These are phyloP conservation scores for Ellobius talpinus DNA, from an alignment of 2,113 vertebrate genomes.

Conservation along the genomic window DNA sequence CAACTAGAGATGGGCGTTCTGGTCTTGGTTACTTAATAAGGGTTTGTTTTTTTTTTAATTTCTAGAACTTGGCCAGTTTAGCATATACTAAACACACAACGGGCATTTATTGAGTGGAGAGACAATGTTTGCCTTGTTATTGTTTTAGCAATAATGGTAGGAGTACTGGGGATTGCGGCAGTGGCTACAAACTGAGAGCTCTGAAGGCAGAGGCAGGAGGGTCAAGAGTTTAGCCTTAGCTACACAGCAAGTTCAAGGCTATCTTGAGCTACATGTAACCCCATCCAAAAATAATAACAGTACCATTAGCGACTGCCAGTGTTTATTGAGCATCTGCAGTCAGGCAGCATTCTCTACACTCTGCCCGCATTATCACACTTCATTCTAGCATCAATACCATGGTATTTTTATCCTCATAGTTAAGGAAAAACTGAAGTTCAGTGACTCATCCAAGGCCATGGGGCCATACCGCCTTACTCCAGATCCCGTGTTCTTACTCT, in stretches of 20 bases:
- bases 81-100: not conserved
- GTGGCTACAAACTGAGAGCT: not conserved
- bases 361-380: not conserved
- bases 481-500: not conserved
- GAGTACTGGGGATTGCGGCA: too few relatives aligned
- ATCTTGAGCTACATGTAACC: not conserved
- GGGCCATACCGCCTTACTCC: too few relatives aligned
- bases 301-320: not conserved
- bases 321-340: not conserved
- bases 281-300: not conserved
- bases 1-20: not conserved
- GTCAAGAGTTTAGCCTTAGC: not conserved
- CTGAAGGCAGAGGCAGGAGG: not conserved
- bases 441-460: not conserved
- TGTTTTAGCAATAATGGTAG: not conserved
- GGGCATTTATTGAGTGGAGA: not conserved
- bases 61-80: not conserved
- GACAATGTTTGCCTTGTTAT: conserved; percentile 24
- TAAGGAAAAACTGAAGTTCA: not conserved
- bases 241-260: not conserved
- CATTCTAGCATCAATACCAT: not conserved
- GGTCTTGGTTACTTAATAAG: not conserved
- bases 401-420: not conserved
- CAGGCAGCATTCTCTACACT: not conserved
- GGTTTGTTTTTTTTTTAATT: not conserved